A percentile compares a stretch with the other conserved stretches of the same genome.
These are phyloP conservation scores for Acestrorhynchus altus DNA, from an alignment of 2,797 vertebrate species.

Conservation along the genomic window DNA sequence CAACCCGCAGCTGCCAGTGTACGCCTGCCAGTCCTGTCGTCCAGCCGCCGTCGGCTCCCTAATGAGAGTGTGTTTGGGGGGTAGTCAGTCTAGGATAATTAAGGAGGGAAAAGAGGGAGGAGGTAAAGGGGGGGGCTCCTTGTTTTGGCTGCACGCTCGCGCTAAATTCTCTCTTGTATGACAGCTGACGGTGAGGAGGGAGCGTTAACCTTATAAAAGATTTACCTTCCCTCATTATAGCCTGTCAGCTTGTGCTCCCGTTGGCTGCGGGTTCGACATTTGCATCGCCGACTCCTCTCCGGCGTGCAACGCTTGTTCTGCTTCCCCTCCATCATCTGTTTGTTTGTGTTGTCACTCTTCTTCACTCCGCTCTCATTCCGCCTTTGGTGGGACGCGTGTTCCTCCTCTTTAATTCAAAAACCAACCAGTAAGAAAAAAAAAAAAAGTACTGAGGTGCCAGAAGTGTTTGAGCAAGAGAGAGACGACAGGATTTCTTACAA, in stretches of 20 bases:
- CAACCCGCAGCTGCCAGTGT: constrained; percentile 77
- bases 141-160: constrained; percentile 70
- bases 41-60: constrained; percentile 84
- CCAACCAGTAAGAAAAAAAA: too few relatives aligned
- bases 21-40: constrained; percentile 67
- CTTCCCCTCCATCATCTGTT: constrained; percentile 54
- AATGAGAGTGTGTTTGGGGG: constrained; percentile 81
- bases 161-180: constrained; percentile 93
- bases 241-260: constrained; percentile 86
- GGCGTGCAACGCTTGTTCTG: constrained; percentile 45
- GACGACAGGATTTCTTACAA: constrained; percentile 52
- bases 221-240: constrained; percentile 94
- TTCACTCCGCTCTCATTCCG: constrained; percentile 16
- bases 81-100: neutral
- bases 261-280: constrained; percentile 79
- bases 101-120: constrained; percentile 19
- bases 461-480: constrained; percentile 54
- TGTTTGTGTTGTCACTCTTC: constrained; percentile 50
- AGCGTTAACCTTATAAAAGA: constrained; percentile 95
- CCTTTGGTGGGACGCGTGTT: constrained; percentile 58
- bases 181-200: constrained; percentile 85
- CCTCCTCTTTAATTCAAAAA: constrained; percentile 58
- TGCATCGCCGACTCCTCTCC: constrained; percentile 76
- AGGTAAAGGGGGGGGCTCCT: constrained; percentile 84
- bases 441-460: constrained; percentile 55